Conservation (phyloP, 1,140 invertebrate genomes). For the Hyposmocoma kahamanoa region DNA sequence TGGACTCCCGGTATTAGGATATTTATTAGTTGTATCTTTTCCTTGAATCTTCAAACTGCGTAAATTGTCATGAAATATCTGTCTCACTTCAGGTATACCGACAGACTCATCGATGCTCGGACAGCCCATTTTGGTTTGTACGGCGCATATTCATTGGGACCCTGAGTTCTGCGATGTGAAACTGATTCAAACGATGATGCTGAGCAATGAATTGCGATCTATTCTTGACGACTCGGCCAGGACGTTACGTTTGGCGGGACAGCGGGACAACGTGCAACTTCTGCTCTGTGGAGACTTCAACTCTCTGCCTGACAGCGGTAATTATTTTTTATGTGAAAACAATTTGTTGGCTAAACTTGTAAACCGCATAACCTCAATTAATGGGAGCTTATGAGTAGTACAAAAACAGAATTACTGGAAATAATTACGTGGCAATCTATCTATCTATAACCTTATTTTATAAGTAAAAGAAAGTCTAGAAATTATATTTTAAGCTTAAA, state of each 20-base stretch:
- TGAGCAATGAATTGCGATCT: constrained; percentile 92
- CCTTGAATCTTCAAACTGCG: too few species aligned
- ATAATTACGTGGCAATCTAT: too few species aligned
- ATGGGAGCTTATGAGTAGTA: too few species aligned
- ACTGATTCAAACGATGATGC: constrained; percentile 99
- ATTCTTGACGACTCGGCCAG: constrained; percentile 87
- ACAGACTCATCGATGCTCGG: constrained; percentile 83
- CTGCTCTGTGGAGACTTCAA: constrained; percentile 99
- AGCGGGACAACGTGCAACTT: constrained; percentile 90
- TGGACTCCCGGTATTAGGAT: too few species aligned
- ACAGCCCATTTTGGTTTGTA: constrained; percentile 95
- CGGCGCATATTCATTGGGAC: constrained; percentile 99
- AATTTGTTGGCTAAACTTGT: too few species aligned
- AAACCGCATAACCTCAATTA: too few species aligned
- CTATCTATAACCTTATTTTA: too few species aligned
- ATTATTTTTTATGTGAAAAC: constrained; percentile 15
- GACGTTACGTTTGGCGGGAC: constrained; percentile 71
- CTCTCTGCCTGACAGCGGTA: constrained; percentile 97
- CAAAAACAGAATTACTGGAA: too few species aligned
- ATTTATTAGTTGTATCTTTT: too few species aligned
- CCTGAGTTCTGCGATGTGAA: constrained; percentile 99
- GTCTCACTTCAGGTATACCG: constrained; percentile 79
- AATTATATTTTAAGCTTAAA: too few species aligned
- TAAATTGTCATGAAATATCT: too few species aligned
- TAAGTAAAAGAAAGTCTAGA: too few species aligned